Percentiles rank a stretch among this genome's conserved stretches.
phyloP scores from a whole-genome alignment of 2,797 vertebrate species.

The Hemitrygon akajei region DNA sequence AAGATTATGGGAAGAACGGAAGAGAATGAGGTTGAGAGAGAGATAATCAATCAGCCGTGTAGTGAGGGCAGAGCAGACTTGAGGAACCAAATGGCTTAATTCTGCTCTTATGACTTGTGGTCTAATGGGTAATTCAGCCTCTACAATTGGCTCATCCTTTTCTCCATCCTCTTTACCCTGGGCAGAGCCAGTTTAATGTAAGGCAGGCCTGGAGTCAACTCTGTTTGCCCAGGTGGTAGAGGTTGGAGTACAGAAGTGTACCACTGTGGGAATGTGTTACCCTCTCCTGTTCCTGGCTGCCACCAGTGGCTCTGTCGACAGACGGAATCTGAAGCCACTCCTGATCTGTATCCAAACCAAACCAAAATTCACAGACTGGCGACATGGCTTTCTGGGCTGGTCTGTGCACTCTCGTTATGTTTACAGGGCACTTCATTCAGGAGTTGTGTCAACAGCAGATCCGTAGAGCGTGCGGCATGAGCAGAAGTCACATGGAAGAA shows the following conservation, averaged over 20 bases:
- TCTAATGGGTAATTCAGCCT: background rate
- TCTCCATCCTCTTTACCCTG: background rate
- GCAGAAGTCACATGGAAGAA: background rate
- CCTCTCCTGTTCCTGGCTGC: background rate
- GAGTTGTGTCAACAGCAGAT: slow-evolving; percentile 17
- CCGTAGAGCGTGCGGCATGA: background rate
- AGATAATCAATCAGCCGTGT: no score
- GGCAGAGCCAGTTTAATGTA: background rate
- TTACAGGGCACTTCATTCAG: background rate
- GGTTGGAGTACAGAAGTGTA: background rate
- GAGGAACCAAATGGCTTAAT: no score
- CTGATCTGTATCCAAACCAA: background rate
- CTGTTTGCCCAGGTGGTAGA: background rate
- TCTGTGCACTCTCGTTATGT: background rate
- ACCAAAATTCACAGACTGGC: slow-evolving; percentile 30
- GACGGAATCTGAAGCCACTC: slow-evolving; percentile 14
- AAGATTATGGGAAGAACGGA: no score
- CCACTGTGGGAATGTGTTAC: background rate
- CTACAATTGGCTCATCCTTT: background rate
- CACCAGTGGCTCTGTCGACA: background rate
- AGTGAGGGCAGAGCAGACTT: no score
- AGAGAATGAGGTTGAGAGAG: no score
- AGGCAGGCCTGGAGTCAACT: background rate
- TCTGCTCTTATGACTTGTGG: no score
- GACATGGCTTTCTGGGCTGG: slow-evolving; percentile 9